Evolutionary conservation across 2,888 invertebrate genomes (phyloP).

Genomic region (Drosophila longiperda): DNA sequence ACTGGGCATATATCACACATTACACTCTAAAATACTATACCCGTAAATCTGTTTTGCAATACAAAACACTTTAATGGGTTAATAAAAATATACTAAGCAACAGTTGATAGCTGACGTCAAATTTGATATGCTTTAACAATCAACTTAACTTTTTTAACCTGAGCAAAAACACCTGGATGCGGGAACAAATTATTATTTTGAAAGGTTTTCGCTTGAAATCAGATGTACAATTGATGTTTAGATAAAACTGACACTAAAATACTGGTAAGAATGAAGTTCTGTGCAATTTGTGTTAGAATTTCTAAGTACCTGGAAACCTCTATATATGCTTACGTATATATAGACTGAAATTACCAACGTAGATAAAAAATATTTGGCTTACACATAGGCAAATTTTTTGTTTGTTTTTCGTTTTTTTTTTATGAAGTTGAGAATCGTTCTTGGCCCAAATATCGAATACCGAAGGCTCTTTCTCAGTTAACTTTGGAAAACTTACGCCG

Average conservation of each 20-base stretch:
- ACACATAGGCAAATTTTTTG: neutral
- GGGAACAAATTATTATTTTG: constrained; percentile 15
- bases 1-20: neutral
- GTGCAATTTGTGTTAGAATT: neutral
- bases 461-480: constrained; percentile 8
- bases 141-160: constrained; percentile 8
- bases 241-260: constrained; percentile 22
- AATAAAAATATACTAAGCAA: neutral
- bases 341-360: neutral
- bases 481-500: constrained; percentile 72
- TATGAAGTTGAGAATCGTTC: constrained; percentile 28
- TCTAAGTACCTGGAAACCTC: neutral
- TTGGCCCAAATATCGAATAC: constrained; percentile 66
- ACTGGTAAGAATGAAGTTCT: neutral
- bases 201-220: neutral
- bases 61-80: neutral
- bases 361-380: neutral
- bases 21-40: neutral
- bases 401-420: neutral
- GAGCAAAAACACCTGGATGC: neutral
- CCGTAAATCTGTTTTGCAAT: neutral
- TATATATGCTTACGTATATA: too few species aligned
- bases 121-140: neutral
- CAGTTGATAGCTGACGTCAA: constrained; percentile 1
- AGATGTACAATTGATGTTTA: neutral